These are phyloP conservation scores for Ferdinandea cuprea DNA, from an alignment of 2,888 invertebrate genomes.

Conservation along the genomic window DNA sequence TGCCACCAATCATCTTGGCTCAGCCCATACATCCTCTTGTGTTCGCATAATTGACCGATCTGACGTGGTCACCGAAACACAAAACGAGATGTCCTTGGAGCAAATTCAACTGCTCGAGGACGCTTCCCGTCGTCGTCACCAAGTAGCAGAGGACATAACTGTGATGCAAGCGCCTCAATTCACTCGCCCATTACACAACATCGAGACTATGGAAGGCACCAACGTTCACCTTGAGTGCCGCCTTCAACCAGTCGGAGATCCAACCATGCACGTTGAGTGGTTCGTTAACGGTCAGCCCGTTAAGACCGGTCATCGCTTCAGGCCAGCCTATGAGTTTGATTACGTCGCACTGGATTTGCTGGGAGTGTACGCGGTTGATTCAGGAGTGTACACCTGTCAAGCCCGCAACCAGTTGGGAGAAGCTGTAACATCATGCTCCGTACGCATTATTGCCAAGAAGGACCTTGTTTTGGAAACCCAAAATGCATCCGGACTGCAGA, in stretches of 20 bases:
- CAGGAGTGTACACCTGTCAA: conserved; percentile 97
- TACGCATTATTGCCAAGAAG: conserved; percentile 94
- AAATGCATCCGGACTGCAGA: conserved; percentile 94
- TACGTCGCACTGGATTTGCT: conserved; percentile 98
- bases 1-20: conserved; percentile 96
- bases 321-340: conserved; percentile 98
- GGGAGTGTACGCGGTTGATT: conserved; percentile 98
- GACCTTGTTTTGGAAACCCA: conserved; percentile 94
- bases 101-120: conserved; percentile 96
- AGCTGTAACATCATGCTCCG: conserved; percentile 95
- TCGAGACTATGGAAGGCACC: conserved; percentile 94
- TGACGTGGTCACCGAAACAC: conserved; percentile 93
- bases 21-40: conserved; percentile 95
- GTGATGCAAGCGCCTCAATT: conserved; percentile 94
- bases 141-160: conserved; percentile 91
- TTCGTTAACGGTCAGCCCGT: conserved; percentile 96
- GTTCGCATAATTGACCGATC: conserved; percentile 93
- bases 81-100: conserved; percentile 95
- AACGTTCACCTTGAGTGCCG: conserved; percentile 96
- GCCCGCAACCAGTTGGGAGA: conserved; percentile 97
- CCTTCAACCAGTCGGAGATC: conserved; percentile 94
- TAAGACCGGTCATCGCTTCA: conserved; percentile 95
- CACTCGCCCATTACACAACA: conserved; percentile 93
- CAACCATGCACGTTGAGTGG: conserved; percentile 97
- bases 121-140: conserved; percentile 87